Conservation (phyloP, 2,888 invertebrate species). For the Eupithecia dodoneata region DNA sequence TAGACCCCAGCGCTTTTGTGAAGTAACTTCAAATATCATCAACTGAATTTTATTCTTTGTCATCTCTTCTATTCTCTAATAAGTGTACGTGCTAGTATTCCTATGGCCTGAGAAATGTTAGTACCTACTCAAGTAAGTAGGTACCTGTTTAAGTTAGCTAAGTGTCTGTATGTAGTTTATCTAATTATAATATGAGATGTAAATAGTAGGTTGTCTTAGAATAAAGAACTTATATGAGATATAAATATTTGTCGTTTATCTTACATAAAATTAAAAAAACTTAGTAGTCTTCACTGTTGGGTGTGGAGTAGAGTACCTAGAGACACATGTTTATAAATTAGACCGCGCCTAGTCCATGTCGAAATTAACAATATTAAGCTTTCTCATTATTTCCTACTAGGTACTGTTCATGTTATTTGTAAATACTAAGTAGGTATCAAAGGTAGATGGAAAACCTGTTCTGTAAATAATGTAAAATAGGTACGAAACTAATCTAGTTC, state of each 20-base stretch:
- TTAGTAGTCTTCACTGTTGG: not conserved
- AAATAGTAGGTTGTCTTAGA: too few relatives aligned
- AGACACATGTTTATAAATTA: not conserved
- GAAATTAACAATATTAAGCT: not conserved
- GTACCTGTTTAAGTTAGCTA: not conserved
- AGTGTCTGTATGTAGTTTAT: not conserved
- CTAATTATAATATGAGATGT: not conserved
- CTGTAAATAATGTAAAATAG: constrained; percentile 3
- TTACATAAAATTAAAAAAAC: not conserved
- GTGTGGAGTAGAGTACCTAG: not conserved
- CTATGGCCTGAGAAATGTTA: not conserved
- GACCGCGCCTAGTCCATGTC: not conserved
- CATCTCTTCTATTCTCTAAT: not conserved
- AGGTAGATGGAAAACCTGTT: not conserved
- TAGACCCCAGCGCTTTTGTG: not conserved
- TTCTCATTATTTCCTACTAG: not conserved
- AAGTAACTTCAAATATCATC: not conserved
- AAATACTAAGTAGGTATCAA: not conserved
- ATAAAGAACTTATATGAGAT: too few relatives aligned
- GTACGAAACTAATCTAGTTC: not conserved
- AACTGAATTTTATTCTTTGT: not conserved
- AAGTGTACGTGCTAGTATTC: not conserved
- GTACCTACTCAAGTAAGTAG: not conserved
- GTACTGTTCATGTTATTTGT: not conserved
- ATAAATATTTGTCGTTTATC: too few relatives aligned